Evolutionary conservation across 2,888 invertebrate species (phyloP).

Genomic region (Griposia aprilina): DNA sequence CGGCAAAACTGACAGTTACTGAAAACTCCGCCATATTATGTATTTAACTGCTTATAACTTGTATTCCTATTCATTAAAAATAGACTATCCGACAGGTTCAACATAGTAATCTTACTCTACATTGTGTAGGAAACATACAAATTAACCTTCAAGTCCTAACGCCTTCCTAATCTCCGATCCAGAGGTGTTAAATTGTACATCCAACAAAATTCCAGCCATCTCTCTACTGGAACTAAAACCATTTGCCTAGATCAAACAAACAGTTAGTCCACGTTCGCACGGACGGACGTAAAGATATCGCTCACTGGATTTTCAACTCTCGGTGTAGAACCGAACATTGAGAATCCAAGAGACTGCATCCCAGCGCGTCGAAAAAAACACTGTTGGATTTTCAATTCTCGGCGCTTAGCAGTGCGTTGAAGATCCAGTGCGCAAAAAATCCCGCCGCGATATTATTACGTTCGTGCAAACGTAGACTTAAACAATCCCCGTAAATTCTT

Average conservation of each 20-base stretch:
- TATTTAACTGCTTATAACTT: neutral
- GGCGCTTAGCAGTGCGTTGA: too few species aligned
- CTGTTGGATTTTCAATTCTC: too few species aligned
- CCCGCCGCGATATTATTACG: too few species aligned
- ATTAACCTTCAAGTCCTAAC: neutral
- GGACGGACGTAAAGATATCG: too few species aligned
- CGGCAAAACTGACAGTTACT: neutral
- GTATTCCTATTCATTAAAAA: neutral
- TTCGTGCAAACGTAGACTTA: neutral
- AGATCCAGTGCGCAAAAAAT: too few species aligned
- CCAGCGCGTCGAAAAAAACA: too few species aligned
- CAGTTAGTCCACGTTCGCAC: neutral
- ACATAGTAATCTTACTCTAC: neutral
- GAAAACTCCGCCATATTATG: neutral
- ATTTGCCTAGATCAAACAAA: constrained; percentile 20
- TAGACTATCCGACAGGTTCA: neutral
- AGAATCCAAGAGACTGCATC: too few species aligned
- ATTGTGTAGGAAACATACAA: neutral
- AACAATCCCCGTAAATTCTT: constrained; percentile 39
- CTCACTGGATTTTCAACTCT: too few species aligned
- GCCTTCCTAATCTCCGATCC: too few species aligned
- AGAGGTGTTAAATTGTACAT: neutral
- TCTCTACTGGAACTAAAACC: constrained; percentile 3
- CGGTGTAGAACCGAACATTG: too few species aligned
- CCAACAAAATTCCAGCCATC: neutral